Evolutionary conservation across 2,797 vertebrate genomes (phyloP), one percentile per base, ranked within the genome.

Genomic region (Pithecia hirsuta): DNA sequence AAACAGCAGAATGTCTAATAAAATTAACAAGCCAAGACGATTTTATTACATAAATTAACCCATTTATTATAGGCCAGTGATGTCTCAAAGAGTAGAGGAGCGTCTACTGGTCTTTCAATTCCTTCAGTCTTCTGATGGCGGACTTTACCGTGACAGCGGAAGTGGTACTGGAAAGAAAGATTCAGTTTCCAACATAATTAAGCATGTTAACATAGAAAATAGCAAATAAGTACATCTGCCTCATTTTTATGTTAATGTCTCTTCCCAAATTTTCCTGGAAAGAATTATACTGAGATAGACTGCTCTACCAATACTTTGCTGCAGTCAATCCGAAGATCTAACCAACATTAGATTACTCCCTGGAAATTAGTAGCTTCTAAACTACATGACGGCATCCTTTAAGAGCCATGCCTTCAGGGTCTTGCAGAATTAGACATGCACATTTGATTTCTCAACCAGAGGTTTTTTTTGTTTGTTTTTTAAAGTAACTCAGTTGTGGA

Each of bases 61-160:
- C 97, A 91, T 98, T 98, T 98, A 98, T 98, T 98, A 44, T 7
- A 89, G 87, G 75, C 55, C 41, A 70, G 39, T 36, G 41, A 76
- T 1, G 19, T 75, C 80, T 79, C 87, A 93, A 52, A 96, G 22
- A 67, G 61, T 67, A 67, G 61, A 67, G 5, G 57, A 22, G 91
- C 93, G 93, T 99, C 99, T 99, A 99, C 99, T 99, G 99, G 99
- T 99, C 99, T 98, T 99, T 99, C 99, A 99, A 95, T 98, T 99
- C 99, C 99, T 99, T 99, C 99, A 99, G 99, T 98, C 99, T 99
- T 99, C 99, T 99, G 99, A 99, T 99, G 0, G 99, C 99, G 30
- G 99, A 99, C 98, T 99, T 99, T 90, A 99, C 99, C 93, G 99
- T 99, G 98, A 99, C 99, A 8, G 99, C 99, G 30, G 99, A 99